Percentiles rank a stretch among this genome's conserved stretches.
phyloP scores from a whole-genome alignment of 1,140 invertebrate genomes.

The Leguminivora glycinivorella region DNA sequence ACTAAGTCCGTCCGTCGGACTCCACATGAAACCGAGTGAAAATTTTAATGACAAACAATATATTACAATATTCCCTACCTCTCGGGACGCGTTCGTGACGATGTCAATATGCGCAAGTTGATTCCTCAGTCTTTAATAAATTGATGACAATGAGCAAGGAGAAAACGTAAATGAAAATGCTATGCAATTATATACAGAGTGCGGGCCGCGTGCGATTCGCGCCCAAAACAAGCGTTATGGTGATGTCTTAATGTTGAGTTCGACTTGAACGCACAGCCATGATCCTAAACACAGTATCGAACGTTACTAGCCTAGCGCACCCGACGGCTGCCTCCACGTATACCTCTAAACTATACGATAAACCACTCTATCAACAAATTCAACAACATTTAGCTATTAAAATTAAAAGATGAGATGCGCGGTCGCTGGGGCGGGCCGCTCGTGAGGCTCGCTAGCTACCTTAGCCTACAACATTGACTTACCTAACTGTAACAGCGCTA shows the following conservation, averaged over 20 bases:
- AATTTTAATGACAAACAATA: slow-evolving; percentile 59
- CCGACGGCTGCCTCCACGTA: slow-evolving; percentile 57
- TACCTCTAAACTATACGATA: slow-evolving; percentile 70
- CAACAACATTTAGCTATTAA: slow-evolving; percentile 77
- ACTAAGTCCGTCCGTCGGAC: slow-evolving; percentile 36
- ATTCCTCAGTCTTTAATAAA: slow-evolving; percentile 79
- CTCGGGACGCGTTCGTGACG: slow-evolving; percentile 70
- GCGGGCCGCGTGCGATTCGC: slow-evolving; percentile 45
- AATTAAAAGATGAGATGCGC: slow-evolving; percentile 64
- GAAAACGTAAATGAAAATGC: slow-evolving; percentile 74
- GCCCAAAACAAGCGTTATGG: slow-evolving; percentile 43
- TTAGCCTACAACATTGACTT: slow-evolving; percentile 66
- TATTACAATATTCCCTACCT: slow-evolving; percentile 58
- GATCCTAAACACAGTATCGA: slow-evolving; percentile 64
- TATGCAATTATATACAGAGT: slow-evolving; percentile 73
- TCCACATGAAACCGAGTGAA: slow-evolving; percentile 55
- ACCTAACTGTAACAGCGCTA: slow-evolving; percentile 53
- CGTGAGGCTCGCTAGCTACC: slow-evolving; percentile 54
- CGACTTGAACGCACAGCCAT: slow-evolving; percentile 71
- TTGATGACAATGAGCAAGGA: slow-evolving; percentile 78
- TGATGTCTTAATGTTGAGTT: slow-evolving; percentile 64
- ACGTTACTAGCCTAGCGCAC: slow-evolving; percentile 57
- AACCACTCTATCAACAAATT: slow-evolving; percentile 76
- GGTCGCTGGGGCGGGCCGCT: slow-evolving; percentile 39
- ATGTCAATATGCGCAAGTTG: slow-evolving; percentile 75